phyloP scores from a whole-genome alignment of 2,888 invertebrate genomes.

The Lithophane semibrunnea region DNA sequence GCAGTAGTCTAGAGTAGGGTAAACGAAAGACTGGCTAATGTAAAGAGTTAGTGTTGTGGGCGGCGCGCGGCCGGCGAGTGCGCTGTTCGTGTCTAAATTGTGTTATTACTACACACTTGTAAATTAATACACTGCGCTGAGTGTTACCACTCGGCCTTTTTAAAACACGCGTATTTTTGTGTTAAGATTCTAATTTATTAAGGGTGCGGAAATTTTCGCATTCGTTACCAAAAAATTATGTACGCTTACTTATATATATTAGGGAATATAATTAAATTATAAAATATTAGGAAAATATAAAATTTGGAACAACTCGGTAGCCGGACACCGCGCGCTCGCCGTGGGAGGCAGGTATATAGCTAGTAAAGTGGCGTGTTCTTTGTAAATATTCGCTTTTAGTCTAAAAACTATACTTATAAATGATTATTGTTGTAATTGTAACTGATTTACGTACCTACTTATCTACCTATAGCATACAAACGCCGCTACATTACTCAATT shows the following conservation, averaged over 20 bases:
- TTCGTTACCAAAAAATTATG: conserved; percentile 66
- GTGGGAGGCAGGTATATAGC: conserved; percentile 83
- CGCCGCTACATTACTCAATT: conserved; percentile 58
- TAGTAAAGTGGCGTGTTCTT: conserved; percentile 82
- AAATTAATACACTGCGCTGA: conserved; percentile 25
- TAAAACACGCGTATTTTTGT: conserved; percentile 39
- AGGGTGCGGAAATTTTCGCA: conserved; percentile 55
- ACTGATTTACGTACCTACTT: conserved; percentile 73
- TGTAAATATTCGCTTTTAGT: conserved; percentile 89
- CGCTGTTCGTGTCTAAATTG: not conserved
- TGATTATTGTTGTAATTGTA: conserved; percentile 76
- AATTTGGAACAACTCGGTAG: conserved; percentile 40
- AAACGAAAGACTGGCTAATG: conserved; percentile 90
- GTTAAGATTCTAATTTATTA: conserved; percentile 53
- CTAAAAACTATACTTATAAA: conserved; percentile 77
- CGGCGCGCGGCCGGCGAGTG: conserved; percentile 42
- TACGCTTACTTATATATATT: conserved; percentile 67
- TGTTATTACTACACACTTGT: conserved; percentile 16
- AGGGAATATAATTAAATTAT: conserved; percentile 64
- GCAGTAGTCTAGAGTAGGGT: conserved; percentile 83
- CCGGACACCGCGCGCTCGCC: conserved; percentile 63
- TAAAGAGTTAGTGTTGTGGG: conserved; percentile 78
- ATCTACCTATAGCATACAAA: conserved; percentile 57
- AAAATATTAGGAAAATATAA: conserved; percentile 58
- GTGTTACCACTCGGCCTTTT: conserved; percentile 37